A percentile compares a stretch with the other conserved stretches of the same genome.
Evolutionary conservation across 2,797 vertebrate species (phyloP).

Genomic region (Squalus acanthias): DNA sequence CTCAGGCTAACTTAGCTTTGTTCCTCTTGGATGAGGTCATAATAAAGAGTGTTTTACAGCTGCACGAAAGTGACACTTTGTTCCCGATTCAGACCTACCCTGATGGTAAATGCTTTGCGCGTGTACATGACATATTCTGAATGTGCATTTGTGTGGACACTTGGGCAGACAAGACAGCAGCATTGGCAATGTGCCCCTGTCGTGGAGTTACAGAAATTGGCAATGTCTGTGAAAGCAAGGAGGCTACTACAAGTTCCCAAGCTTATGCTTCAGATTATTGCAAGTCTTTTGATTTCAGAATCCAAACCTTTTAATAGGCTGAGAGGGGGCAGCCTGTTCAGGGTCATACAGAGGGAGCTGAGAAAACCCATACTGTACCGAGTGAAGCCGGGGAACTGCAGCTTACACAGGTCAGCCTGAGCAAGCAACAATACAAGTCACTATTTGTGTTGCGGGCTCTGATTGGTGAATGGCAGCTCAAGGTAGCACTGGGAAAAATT

Average conservation of each 20-base stretch:
- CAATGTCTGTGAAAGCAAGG: not conserved
- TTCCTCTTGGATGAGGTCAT: not conserved
- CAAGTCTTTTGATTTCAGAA: not conserved
- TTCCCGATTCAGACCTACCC: not conserved
- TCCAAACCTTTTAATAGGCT: not conserved
- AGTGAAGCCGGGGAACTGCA: no score
- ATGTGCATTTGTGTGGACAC: not conserved
- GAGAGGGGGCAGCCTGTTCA: not conserved
- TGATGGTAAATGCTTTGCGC: not conserved
- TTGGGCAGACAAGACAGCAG: not conserved
- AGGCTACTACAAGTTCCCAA: not conserved
- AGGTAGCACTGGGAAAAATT: not conserved
- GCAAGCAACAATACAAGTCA: not conserved
- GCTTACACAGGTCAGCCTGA: not conserved
- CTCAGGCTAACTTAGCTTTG: not conserved
- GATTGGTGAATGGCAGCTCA: not conserved
- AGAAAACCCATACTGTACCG: not conserved
- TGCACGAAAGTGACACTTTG: not conserved
- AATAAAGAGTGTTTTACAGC: not conserved
- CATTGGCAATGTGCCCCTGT: not conserved
- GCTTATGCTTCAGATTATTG: not conserved
- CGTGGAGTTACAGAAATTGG: not conserved
- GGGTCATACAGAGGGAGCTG: no score
- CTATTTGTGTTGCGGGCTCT: not conserved
- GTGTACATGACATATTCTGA: not conserved